Base-by-base conservation (phyloP, 37 sponge, comb jelly and placozoan genomes). In the Aplysina aerophoba region DNA sequence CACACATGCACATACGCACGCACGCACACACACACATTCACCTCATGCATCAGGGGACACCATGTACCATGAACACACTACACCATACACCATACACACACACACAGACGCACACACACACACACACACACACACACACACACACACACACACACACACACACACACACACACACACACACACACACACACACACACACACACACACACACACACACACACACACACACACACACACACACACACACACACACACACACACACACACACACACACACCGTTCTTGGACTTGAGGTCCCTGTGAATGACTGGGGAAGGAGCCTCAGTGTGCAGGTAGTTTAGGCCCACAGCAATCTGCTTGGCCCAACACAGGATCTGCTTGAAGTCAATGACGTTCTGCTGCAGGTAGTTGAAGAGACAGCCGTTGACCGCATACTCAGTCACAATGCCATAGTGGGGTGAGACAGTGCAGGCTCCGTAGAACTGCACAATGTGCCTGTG, bases 281-380 rank as follows among this genome's bases (percentile, higher is more conserved):
- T 96, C 81, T 86, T 93, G 0, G 97, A 96, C 85, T 96, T 96
- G 53, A 96, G 86, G 81, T 96, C 97, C 85, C 97, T 87, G 77
- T 96, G 97, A 41, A 96, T 88, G 35, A 96, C 97, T 22, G 92
- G 88, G 12, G 78, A 57, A 1, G 97, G 97, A 2, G 97, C 94
- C 72, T 96, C 94, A 79, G 58, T 89, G 71, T 96, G 97, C 8
- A 96, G 91, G 84, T 96, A 96, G 86, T 96, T 91, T 89, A 96
- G 88, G 15, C 94, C 97, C 19, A 91, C 37, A 27, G 89, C 92
- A 58, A 96, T 96, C 86, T 96, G 89, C 65, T 89, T 89, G 36
- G 97, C 92, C 97, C 97, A 96, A 27, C 83, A 83, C 33, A 93
- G 73, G 17, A 96, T 85, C 83, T 90, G 92, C 25, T 59, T 31